phyloP scores from a whole-genome alignment of 2,113 vertebrate species.

The Mandrillus leucophaeus region DNA sequence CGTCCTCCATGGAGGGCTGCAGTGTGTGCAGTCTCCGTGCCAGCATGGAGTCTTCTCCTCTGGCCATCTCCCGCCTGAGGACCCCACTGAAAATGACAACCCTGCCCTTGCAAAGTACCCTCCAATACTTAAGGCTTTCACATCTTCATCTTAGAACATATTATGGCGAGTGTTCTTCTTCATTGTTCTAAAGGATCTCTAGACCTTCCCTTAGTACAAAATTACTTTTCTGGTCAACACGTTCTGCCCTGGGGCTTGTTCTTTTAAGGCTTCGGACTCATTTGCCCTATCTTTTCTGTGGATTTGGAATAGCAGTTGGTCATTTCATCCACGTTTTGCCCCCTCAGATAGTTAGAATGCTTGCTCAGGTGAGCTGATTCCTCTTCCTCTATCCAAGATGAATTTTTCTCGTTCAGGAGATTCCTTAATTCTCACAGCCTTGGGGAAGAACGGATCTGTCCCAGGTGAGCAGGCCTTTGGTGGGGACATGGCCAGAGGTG shows the following conservation, averaged over 20 bases:
- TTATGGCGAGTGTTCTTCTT: not conserved
- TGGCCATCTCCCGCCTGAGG: not conserved
- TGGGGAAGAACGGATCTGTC: not conserved
- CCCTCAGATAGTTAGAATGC: not conserved
- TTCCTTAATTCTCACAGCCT: not conserved
- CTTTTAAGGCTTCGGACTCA: too few relatives aligned
- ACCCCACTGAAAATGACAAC: too few relatives aligned
- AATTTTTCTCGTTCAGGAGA: not conserved
- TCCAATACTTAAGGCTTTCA: not conserved
- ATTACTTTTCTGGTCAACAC: not conserved
- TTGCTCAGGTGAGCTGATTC: not conserved
- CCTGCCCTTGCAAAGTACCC: too few relatives aligned
- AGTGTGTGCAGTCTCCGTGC: not conserved
- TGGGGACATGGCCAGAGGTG: not conserved
- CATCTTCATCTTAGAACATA: not conserved
- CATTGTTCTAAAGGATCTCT: not conserved
- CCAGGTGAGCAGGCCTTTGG: not conserved
- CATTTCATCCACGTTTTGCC: not conserved
- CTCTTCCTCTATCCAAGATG: not conserved
- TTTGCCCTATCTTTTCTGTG: not conserved
- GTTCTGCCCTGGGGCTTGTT: not conserved
- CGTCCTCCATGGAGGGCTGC: rapidly evolving
- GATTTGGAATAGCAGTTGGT: not conserved
- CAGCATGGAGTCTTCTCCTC: not conserved
- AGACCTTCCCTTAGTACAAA: not conserved